Percentiles rank a stretch among this genome's conserved stretches.
Conservation (phyloP, 2,113 vertebrate genomes). For the Pithys albifrons region DNA sequence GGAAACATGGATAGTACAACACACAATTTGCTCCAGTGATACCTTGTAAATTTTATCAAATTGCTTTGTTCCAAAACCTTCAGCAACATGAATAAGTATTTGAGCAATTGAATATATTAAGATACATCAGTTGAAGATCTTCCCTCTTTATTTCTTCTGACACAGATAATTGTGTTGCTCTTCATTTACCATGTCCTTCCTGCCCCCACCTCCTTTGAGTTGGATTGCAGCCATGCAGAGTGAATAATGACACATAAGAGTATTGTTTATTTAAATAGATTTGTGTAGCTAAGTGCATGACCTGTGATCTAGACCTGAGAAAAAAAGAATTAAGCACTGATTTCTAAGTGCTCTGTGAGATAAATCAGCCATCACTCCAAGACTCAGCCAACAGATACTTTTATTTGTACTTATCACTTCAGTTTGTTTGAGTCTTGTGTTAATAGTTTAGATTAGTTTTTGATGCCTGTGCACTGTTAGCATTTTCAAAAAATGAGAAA, state of each 20-base stretch:
- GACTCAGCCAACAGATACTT: background rate
- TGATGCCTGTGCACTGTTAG: background rate
- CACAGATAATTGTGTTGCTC: background rate
- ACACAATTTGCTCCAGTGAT: background rate
- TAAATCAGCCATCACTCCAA: conserved; percentile 34
- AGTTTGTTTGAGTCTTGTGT: conserved; percentile 37
- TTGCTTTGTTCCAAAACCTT: background rate
- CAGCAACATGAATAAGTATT: background rate
- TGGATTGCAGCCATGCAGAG: background rate
- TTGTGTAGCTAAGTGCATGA: conserved; percentile 11
- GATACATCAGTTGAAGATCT: background rate
- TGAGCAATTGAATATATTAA: background rate
- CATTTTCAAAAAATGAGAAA: conserved; percentile 43
- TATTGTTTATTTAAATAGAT: conserved; percentile 55
- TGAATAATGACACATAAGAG: conserved; percentile 7
- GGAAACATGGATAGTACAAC: background rate
- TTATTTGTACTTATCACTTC: conserved; percentile 36
- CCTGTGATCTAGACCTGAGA: conserved; percentile 27
- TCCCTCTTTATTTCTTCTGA: background rate
- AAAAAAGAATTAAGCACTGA: conserved; percentile 31
- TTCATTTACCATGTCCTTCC: background rate
- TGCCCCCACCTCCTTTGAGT: background rate
- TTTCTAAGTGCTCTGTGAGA: conserved; percentile 8
- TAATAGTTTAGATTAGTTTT: conserved; percentile 56
- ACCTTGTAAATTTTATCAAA: background rate